Base-by-base conservation (phyloP, 2,888 invertebrate species). In the Alentia gelatinosa region DNA sequence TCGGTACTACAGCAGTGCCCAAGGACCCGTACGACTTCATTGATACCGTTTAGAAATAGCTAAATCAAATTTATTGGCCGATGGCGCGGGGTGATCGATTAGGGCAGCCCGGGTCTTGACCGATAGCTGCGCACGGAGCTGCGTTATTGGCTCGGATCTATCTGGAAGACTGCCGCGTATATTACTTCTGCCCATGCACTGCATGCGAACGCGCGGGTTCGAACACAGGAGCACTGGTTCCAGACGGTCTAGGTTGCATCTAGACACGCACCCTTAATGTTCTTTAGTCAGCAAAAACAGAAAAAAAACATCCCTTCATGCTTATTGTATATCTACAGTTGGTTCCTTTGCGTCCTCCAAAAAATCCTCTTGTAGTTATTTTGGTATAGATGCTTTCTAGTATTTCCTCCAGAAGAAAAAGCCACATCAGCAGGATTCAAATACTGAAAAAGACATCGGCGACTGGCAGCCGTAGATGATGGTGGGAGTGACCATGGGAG, bases 21-120 rank as follows among this genome's bases (percentile, higher is more conserved):
- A 68, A 68, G 68, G 68, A 30, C 68, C 68, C 12, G 30, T 26
- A 68, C 12, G 68, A 30, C 68, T 68, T 68, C 68, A 68, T 68
- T 68, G 68, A 68, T 68, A 30, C 30, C 68, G 33, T 68, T 68
- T 68, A 68, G 68, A 68, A 68, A 68, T 30, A 68, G 68, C 30
- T 68, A 68, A 68, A 68, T 68, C 68, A 68, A 68, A 68, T 68
- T 56, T 68, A 68, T 68, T 68, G 68, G 68, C 68, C 68, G 30
- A 30, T 4, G 30, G 68, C 30, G n/a, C 30, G 30, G 68, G 68
- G 30, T 68, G 68, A 68, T 68, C 30, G 68, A 68, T 68, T 26
- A 68, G 30, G 12, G 33, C 30, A 30, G 30, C 26, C 12, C n/a
- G 30, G 33, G 68, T 30, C 68, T 30, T 68, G 30, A 68, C 68